Evolutionary conservation across 2,113 vertebrate genomes (phyloP), one percentile per base, ranked within the genome.

Genomic region (Ochotona princeps): DNA sequence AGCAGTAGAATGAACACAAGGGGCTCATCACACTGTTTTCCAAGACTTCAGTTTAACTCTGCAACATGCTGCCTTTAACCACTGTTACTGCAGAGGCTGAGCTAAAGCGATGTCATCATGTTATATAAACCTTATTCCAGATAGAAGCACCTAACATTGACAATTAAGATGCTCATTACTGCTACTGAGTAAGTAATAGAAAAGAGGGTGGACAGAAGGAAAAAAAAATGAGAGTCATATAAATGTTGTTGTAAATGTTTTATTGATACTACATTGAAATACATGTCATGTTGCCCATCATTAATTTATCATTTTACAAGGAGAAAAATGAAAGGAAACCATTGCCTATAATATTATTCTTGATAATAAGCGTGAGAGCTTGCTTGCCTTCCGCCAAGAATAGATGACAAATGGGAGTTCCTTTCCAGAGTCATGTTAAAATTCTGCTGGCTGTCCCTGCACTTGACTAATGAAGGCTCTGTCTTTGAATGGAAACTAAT

Each of bases 401-500:
- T 81, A 26, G 76, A 90, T 65, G 30, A 23, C 65, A 78, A 76
- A 17, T 20, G 2, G 30, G 11, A 3, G 5, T 76, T 95, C 44
- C n/a, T 83, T 90, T 69, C 38, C n/a, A 80, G 20, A 88, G 25
- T 83, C 51, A 76, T n/a, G 72, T 49, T 75, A 28, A 49, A 88
- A 80, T 35, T 75, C 32, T 79, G 70, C 25, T 51, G 83, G 63
- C 32, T 78, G 2, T 83, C 51, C 83, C 12, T 76, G 14, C 11
- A 28, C 17, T 11, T 73, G 75, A 84, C 75, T 88, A 92, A 90
- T 73, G 70, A 85, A 92, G 72, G 8, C 49, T 75, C 47, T 84
- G 13, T 82, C 72, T 80, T 32, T 73, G 32, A 83, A 32, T 73
- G 78, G 83, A 86, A 90, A 73, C 47, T 89, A 91, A 91, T 76